phyloP scores from a whole-genome alignment of 2,113 vertebrate genomes.

The Tamias sibiricus region DNA sequence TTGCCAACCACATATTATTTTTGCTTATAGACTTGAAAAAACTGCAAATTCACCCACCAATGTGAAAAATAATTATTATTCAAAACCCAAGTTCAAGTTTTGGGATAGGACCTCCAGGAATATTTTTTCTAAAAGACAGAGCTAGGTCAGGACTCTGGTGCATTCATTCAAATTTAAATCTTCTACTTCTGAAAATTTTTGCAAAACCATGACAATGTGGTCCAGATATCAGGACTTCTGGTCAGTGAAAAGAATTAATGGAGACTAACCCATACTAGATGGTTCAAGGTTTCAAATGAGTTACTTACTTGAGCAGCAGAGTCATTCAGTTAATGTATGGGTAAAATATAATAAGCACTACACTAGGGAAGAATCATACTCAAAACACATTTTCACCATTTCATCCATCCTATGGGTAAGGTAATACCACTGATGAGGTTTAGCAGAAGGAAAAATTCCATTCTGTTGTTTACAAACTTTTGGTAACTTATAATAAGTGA shows the following conservation, averaged over 20 bases:
- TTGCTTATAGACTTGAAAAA: background rate
- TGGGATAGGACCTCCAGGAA: background rate
- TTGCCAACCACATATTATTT: background rate
- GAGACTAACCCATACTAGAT: background rate
- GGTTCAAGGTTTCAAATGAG: background rate
- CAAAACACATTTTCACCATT: background rate
- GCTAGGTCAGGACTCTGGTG: background rate
- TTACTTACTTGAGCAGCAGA: background rate
- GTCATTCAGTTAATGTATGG: background rate
- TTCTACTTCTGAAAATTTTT: conserved; percentile 19
- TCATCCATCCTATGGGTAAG: background rate
- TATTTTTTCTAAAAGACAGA: conserved; percentile 11
- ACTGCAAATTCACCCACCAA: background rate
- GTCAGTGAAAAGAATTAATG: background rate
- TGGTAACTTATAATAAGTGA: background rate
- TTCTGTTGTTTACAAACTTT: background rate
- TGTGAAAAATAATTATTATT: conserved; percentile 31
- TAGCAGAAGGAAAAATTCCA: background rate
- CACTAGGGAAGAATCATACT: background rate
- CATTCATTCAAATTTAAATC: conserved; percentile 17
- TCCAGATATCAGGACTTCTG: background rate
- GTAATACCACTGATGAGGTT: background rate
- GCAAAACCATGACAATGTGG: conserved; percentile 21
- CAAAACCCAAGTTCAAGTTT: background rate
- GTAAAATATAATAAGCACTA: background rate